Conservation (phyloP, 2,888 invertebrate genomes). For the Gordius sp. region DNA sequence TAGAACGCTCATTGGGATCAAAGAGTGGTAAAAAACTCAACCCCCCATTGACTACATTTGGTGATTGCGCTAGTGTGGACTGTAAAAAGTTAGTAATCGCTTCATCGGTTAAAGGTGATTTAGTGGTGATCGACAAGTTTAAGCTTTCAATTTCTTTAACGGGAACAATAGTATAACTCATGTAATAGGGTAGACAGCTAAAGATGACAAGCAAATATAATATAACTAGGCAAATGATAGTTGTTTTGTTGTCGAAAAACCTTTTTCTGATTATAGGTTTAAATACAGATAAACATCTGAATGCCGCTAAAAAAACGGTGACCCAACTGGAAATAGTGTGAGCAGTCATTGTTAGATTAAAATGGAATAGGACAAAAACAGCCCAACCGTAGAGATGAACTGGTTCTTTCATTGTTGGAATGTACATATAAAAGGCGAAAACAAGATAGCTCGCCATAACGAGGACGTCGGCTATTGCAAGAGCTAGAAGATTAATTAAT, state of each 20-base stretch:
- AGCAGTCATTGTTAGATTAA: slow-evolving; percentile 2
- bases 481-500: slow-evolving; percentile 2
- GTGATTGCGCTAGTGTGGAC: no score
- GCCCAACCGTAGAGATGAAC: not conserved
- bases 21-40: no score
- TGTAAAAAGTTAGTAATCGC: no score
- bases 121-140: not conserved
- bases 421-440: slow-evolving; percentile 12
- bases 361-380: slow-evolving; percentile 2
- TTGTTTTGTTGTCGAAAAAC: not conserved
- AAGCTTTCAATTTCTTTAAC: not conserved
- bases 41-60: no score
- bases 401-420: not conserved
- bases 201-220: not conserved
- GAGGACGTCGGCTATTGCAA: slow-evolving; percentile 11
- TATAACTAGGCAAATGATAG: not conserved
- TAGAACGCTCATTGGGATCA: no score
- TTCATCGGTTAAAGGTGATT: not conserved
- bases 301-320: slow-evolving; percentile 4
- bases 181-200: slow-evolving; percentile 9
- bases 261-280: not conserved
- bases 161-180: slow-evolving; percentile 8
- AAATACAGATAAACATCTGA: not conserved
- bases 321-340: not conserved
- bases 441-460: slow-evolving; percentile 2